A percentile compares a stretch with the other conserved stretches of the same genome.
Conservation (phyloP, 2,113 vertebrate species). For the Silurus glanis region DNA sequence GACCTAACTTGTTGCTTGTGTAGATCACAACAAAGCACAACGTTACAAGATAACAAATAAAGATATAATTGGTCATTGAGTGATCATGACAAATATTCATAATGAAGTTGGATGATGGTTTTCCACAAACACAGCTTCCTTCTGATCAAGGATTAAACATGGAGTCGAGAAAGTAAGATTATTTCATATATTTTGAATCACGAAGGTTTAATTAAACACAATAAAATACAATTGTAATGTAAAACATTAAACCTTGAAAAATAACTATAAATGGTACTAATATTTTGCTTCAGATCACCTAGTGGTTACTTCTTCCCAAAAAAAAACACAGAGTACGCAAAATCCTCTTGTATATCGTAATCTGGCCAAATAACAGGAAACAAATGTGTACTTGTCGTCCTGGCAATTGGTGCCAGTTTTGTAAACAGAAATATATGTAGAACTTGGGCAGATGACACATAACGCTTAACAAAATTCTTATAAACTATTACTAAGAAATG, state of each 20-base stretch:
- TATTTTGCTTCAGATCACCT: background rate
- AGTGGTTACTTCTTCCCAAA: background rate
- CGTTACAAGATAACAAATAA: background rate
- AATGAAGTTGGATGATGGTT: background rate
- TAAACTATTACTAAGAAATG: background rate
- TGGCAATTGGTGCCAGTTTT: slow-evolving; percentile 41
- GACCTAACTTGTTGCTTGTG: background rate
- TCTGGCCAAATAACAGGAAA: slow-evolving; percentile 59
- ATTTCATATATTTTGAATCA: background rate
- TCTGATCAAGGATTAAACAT: background rate
- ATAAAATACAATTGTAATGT: background rate
- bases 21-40: background rate
- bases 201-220: background rate
- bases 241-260: background rate
- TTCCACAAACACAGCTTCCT: background rate
- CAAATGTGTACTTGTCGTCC: slow-evolving; percentile 55
- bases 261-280: background rate
- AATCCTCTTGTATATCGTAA: background rate
- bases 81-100: background rate
- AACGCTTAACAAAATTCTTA: slow-evolving; percentile 12
- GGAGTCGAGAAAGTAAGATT: background rate
- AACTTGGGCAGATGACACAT: slow-evolving; percentile 20
- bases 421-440: slow-evolving; percentile 48
- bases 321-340: background rate
- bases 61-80: background rate